Evolutionary conservation across 2,888 invertebrate genomes (phyloP).

Genomic region (Chrysotoxum bicinctum): DNA sequence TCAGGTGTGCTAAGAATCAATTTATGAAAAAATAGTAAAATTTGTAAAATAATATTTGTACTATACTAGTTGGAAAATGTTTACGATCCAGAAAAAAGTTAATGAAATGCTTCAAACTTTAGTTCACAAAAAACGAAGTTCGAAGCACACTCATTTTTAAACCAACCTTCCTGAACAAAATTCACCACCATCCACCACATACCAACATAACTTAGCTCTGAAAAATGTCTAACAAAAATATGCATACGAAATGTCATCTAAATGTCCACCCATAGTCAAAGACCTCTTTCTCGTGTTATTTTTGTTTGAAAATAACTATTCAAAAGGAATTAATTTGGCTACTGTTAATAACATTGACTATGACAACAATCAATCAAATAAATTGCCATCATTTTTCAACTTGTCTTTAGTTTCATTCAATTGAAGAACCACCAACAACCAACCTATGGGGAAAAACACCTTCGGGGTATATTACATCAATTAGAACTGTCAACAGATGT

Average conservation of each 20-base stretch:
- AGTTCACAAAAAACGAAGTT: too few relatives aligned
- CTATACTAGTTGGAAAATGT: too few relatives aligned
- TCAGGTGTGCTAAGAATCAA: too few relatives aligned
- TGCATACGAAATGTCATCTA: slow-evolving; percentile 5
- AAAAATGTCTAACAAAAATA: background rate
- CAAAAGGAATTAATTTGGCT: slow-evolving; percentile 62
- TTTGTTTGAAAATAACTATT: slow-evolving; percentile 4
- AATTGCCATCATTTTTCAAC: slow-evolving; percentile 58
- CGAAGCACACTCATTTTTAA: too few relatives aligned
- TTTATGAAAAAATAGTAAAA: too few relatives aligned
- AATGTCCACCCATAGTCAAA: background rate
- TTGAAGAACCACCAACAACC: background rate
- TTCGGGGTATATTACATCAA: slow-evolving; percentile 69
- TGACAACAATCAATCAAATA: slow-evolving; percentile 66
- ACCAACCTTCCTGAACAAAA: too few relatives aligned
- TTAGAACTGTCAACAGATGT: slow-evolving; percentile 71
- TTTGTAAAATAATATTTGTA: too few relatives aligned
- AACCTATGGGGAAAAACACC: slow-evolving; percentile 41
- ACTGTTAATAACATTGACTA: slow-evolving; percentile 57
- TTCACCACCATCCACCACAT: background rate
- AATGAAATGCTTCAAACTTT: too few relatives aligned
- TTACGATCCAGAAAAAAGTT: too few relatives aligned
- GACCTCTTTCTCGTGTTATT: background rate
- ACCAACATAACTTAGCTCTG: background rate
- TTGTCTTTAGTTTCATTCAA: slow-evolving; percentile 18